Evolutionary conservation across 1,140 invertebrate species (phyloP).

Genomic region (Radopholus similis): DNA sequence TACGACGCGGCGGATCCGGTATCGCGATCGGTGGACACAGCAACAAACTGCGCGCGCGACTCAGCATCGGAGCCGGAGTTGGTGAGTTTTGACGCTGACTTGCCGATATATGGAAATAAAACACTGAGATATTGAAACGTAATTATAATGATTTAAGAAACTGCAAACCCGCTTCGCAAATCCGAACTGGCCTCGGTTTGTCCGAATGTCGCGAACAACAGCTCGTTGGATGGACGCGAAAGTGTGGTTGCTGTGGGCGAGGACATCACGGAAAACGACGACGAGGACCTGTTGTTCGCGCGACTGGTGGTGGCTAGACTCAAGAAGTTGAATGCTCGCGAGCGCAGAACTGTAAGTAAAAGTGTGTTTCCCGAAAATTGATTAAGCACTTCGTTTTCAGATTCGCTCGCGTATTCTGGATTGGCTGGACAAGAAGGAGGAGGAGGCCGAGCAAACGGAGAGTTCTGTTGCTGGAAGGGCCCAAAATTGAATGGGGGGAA

Average conservation of each 20-base stretch:
- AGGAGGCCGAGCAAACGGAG: constrained; percentile 26
- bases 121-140: too few species aligned
- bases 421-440: constrained; percentile 36
- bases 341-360: constrained; percentile 32
- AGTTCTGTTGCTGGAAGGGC: background rate
- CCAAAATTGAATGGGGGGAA: background rate
- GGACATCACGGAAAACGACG: constrained; percentile 20
- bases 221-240: background rate
- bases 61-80: too few species aligned
- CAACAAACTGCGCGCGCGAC: too few species aligned
- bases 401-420: constrained; percentile 36
- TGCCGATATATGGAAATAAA: too few species aligned
- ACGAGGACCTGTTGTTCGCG: constrained; percentile 47
- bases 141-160: too few species aligned
- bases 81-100: too few species aligned
- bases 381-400: constrained; percentile 21
- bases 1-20: background rate
- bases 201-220: background rate
- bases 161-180: too few species aligned
- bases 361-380: background rate
- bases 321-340: constrained; percentile 43
- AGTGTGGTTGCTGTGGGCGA: background rate
- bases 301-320: constrained; percentile 48
- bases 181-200: background rate
- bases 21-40: too few species aligned